Evolutionary conservation across 2,797 vertebrate species (phyloP).

Genomic region (Meda fulgida): DNA sequence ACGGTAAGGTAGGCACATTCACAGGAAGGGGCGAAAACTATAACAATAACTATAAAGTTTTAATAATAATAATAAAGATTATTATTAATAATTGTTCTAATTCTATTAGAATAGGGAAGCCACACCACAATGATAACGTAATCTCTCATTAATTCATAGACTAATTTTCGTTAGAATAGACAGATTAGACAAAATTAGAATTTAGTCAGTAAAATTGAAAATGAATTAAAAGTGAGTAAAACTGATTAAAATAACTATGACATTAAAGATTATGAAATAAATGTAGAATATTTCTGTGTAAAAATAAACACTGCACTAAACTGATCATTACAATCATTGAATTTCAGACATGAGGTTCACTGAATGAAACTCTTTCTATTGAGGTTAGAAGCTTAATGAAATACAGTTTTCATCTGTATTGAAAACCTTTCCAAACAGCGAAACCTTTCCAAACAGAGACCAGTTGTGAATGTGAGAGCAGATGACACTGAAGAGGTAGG

Average conservation of each 20-base stretch:
- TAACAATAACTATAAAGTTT: too few relatives aligned
- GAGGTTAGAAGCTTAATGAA: slow-evolving; percentile 32
- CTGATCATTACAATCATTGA: slow-evolving; percentile 15
- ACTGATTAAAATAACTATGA: not conserved
- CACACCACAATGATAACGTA: not conserved
- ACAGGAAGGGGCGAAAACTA: too few relatives aligned
- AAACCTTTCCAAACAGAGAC: slow-evolving; percentile 43
- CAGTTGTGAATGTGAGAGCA: slow-evolving; percentile 45
- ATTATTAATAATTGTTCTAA: not conserved
- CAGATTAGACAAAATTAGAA: not conserved
- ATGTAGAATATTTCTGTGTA: not conserved
- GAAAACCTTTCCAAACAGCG: too few relatives aligned
- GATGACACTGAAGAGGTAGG: slow-evolving; percentile 54
- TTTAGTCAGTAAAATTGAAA: not conserved
- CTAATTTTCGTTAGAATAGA: not conserved
- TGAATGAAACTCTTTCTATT: slow-evolving; percentile 7
- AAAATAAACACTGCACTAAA: not conserved
- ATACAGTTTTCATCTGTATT: too few relatives aligned
- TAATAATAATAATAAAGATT: not conserved
- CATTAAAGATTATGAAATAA: not conserved
- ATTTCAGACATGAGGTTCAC: slow-evolving; percentile 18
- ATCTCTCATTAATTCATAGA: too few relatives aligned
- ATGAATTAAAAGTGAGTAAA: not conserved
- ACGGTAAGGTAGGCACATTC: not conserved
- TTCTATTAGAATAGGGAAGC: not conserved